phyloP scores from a whole-genome alignment of 2,113 vertebrate genomes.

The Propithecus coquereli region DNA sequence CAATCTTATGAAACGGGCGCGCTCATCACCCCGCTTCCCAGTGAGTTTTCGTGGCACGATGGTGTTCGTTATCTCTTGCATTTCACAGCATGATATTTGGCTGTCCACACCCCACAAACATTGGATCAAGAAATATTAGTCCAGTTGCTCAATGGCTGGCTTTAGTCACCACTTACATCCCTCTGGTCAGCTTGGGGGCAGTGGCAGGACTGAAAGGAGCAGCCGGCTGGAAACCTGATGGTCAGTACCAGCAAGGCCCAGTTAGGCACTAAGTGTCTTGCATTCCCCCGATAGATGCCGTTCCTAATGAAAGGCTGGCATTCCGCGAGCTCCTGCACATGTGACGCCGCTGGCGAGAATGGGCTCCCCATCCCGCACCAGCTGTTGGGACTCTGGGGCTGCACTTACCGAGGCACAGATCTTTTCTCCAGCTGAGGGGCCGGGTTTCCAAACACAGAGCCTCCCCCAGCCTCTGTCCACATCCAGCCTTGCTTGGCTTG shows the following conservation, averaged over 20 bases:
- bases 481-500: background rate
- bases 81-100: accelerated
- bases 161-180: background rate
- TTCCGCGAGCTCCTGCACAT: accelerated
- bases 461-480: accelerated
- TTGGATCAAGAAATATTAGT: background rate
- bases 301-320: background rate
- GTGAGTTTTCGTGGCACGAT: too few species aligned
- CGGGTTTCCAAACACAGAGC: accelerated
- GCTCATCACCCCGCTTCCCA: accelerated
- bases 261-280: background rate
- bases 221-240: background rate
- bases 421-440: accelerated
- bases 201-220: accelerated
- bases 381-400: accelerated
- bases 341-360: accelerated
- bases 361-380: too few species aligned
- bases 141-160: background rate
- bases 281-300: accelerated
- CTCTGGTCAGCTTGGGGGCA: background rate
- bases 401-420: accelerated
- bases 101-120: too few species aligned
- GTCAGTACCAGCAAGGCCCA: accelerated
- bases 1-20: accelerated
- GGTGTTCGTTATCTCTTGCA: background rate